phyloP scores from a whole-genome alignment of 2,888 invertebrate species.

The Fissipunctia ypsillon region DNA sequence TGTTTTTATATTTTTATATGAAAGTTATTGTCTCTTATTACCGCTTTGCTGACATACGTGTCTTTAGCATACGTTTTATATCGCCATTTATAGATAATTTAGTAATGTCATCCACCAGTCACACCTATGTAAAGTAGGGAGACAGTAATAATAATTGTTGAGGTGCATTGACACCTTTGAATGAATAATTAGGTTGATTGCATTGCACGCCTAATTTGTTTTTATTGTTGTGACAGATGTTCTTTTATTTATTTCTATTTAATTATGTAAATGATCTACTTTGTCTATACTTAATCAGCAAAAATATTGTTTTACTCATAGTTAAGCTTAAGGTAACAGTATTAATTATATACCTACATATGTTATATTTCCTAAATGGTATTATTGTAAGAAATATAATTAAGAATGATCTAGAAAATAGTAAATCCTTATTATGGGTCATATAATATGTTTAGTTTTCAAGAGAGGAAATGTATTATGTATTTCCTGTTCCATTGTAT shows the following conservation, averaged over 20 bases:
- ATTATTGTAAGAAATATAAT: background rate
- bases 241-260: background rate
- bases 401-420: background rate
- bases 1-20: conserved; percentile 6
- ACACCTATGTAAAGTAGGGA: background rate
- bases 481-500: background rate
- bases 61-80: conserved; percentile 10
- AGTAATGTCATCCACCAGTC: conserved; percentile 1
- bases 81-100: conserved; percentile 38
- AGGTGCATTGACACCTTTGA: conserved; percentile 41
- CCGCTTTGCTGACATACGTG: conserved; percentile 24
- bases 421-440: background rate
- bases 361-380: background rate
- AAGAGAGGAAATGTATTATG: background rate
- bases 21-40: conserved; percentile 29
- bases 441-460: background rate
- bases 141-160: conserved; percentile 2
- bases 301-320: background rate
- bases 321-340: too few relatives aligned
- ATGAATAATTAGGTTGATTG: conserved; percentile 3
- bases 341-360: background rate
- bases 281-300: background rate
- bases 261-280: background rate
- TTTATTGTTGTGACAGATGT: conserved; percentile 23
- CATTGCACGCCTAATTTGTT: background rate